Base-by-base conservation (phyloP, 2,797 vertebrate species). In the Peromyscus nudipes region DNA sequence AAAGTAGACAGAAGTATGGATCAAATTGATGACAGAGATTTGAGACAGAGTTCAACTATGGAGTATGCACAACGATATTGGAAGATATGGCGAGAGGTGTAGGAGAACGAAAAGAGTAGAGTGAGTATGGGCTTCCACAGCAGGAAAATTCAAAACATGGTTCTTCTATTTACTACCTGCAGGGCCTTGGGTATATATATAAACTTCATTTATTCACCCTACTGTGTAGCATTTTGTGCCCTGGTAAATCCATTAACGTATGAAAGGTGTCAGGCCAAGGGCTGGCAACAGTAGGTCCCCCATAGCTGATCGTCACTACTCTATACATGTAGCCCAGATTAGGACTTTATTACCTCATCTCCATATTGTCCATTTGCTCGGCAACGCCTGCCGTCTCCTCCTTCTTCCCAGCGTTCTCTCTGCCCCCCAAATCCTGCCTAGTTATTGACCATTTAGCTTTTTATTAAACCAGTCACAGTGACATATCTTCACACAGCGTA, bases 191-290 rank as follows among this genome's bases (percentile, higher is more conserved):
- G 37, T 43, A 43, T 43, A 43, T 43, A 43, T 43, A 43, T 43
- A 43, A 43, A 46, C 23, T 90, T 86, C 14, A 79, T 75, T 93
- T 90, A 19, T 21, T 75, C 79, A 60, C 81, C n/a, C 37, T 86
- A 60, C 25, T 62, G 46, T 31, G 17, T 75, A 67, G 75, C 71
- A 60, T 52, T 89, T 77, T 64, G 40, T 34, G 65, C 21, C 75
- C 79, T 82, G n/a, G 31, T n/a, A 84, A 94, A 67, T 82, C n/a
- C 43, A 31, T 88, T 82, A 76, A 80, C 6, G 85, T 49, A 88
- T 81, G 11, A 91, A 55, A 93, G 37, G 17, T 46, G 34, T 77
- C 79, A 62, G 55, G 4, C 12, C 8, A 52, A 29, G 7, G 25
- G 43, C 43, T 85, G 65, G 27, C 65, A 80, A 75, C 5, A n/a